phyloP scores from a whole-genome alignment of 1,140 invertebrate genomes.

The Argopecten irradians region DNA sequence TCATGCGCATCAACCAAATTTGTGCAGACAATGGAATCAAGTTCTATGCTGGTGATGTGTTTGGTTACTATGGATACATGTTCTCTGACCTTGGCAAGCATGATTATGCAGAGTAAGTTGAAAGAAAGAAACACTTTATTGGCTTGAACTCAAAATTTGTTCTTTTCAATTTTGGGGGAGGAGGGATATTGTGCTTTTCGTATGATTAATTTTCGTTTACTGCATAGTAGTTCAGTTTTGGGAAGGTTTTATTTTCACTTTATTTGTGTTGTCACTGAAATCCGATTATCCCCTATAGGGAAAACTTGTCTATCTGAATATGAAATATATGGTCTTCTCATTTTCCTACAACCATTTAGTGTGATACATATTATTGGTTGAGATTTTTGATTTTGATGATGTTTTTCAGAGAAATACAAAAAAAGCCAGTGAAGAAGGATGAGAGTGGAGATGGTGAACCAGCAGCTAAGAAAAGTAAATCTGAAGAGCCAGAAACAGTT shows the following conservation, averaged over 20 bases:
- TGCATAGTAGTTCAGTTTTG: too few relatives aligned
- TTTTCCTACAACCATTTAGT: not conserved
- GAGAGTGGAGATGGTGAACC: slow-evolving; percentile 63
- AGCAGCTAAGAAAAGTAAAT: slow-evolving; percentile 66
- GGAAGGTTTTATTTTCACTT: too few relatives aligned
- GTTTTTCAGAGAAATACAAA: slow-evolving; percentile 68
- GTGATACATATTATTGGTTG: not conserved
- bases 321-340: not conserved
- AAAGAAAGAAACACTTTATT: too few relatives aligned
- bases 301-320: too few relatives aligned
- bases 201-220: too few relatives aligned
- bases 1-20: slow-evolving; percentile 87
- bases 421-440: slow-evolving; percentile 56
- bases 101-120: slow-evolving; percentile 91
- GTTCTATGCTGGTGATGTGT: slow-evolving; percentile 94
- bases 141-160: too few relatives aligned
- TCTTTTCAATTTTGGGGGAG: too few relatives aligned
- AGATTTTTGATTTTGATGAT: not conserved
- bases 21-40: slow-evolving; percentile 88
- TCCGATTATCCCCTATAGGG: too few relatives aligned
- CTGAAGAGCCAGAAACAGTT: slow-evolving; percentile 69
- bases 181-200: too few relatives aligned
- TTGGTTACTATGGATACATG: slow-evolving; percentile 94
- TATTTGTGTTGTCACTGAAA: too few relatives aligned
- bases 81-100: slow-evolving; percentile 93